phyloP scores from a whole-genome alignment of 1,140 invertebrate genomes.

The Zaprionus davidi region DNA sequence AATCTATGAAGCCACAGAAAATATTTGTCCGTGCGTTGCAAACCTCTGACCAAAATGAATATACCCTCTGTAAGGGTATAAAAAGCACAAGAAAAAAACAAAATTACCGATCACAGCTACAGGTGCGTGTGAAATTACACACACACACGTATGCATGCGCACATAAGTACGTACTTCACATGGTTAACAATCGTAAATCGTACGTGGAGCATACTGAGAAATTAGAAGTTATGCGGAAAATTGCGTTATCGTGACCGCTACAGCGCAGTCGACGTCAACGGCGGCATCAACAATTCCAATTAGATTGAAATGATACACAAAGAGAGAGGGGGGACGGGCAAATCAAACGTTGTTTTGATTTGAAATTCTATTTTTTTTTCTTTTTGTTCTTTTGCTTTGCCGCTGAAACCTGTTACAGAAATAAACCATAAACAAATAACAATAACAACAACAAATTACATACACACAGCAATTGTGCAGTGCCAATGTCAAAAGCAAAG shows the following conservation, averaged over 20 bases:
- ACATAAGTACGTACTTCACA: conserved; percentile 8
- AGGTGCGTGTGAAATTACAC: conserved; percentile 32
- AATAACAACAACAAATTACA: conserved; percentile 28
- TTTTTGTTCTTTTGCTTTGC: background rate
- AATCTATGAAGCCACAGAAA: background rate
- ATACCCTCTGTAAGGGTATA: too few species aligned
- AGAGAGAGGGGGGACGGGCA: background rate
- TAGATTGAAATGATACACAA: conserved; percentile 25
- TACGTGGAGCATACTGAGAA: conserved; percentile 19
- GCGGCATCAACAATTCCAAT: conserved; percentile 23
- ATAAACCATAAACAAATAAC: conserved; percentile 59
- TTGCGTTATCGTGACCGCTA: conserved; percentile 35
- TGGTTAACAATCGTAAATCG: background rate
- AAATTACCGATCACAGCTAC: conserved; percentile 3
- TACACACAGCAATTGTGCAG: conserved; percentile 13
- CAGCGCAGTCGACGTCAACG: background rate
- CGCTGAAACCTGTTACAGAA: conserved; percentile 63
- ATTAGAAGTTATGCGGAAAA: conserved; percentile 30
- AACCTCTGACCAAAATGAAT: too few species aligned
- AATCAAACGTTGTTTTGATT: conserved; percentile 44
- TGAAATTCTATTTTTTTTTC: conserved; percentile 9
- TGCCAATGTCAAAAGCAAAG: conserved; percentile 43
- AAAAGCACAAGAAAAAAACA: background rate
- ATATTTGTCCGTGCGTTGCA: too few species aligned
- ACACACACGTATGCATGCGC: background rate